A percentile compares a stretch with the other conserved stretches of the same genome.
These are phyloP conservation scores for Nibea coibor DNA, from an alignment of 2,113 vertebrate species.

Conservation along the genomic window DNA sequence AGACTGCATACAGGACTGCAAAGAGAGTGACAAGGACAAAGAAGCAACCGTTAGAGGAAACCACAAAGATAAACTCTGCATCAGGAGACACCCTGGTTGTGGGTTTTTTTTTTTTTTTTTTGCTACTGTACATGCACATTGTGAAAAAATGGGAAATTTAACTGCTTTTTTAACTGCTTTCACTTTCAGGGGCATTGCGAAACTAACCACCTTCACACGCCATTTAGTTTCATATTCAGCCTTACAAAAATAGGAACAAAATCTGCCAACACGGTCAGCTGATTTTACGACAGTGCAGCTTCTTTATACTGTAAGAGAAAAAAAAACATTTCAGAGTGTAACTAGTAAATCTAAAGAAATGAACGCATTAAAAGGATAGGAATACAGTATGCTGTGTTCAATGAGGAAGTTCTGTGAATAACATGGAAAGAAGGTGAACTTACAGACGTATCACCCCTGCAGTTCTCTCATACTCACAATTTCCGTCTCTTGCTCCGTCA, in stretches of 20 bases:
- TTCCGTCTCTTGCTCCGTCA: slow-evolving; percentile 79
- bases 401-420: slow-evolving; percentile 39
- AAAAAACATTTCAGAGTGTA: neutral
- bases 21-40: slow-evolving; percentile 16
- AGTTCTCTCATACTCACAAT: slow-evolving; percentile 74
- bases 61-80: neutral
- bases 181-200: slow-evolving; percentile 32
- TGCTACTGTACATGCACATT: neutral
- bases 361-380: neutral
- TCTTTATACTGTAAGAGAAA: neutral
- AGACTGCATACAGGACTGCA: slow-evolving; percentile 51
- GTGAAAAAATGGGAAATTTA: neutral
- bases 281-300: neutral
- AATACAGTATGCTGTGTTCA: neutral
- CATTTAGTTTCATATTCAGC: slow-evolving; percentile 27
- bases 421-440: slow-evolving; percentile 37
- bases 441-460: neutral
- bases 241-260: slow-evolving; percentile 15
- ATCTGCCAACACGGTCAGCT: neutral
- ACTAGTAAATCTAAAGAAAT: neutral
- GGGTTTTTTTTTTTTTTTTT: neutral
- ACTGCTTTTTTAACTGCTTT: slow-evolving; percentile 47
- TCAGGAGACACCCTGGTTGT: neutral
- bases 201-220: slow-evolving; percentile 19
- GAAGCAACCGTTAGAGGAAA: neutral